These are phyloP conservation scores for Caretta caretta DNA, from an alignment of 2,113 vertebrate species.

Conservation along the genomic window DNA sequence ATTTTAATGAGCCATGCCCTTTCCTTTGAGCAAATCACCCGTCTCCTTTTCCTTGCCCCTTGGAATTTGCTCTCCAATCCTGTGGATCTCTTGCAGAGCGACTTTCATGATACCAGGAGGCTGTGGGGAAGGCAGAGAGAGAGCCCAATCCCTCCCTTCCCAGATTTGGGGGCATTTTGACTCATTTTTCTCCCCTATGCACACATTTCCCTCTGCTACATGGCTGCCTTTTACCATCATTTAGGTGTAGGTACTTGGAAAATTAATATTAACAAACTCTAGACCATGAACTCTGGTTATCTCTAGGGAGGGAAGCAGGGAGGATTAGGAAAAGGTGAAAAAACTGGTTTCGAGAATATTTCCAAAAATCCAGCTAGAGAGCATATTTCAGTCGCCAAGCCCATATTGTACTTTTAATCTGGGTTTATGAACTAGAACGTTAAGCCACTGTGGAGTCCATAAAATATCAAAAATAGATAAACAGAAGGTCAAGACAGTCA, in stretches of 20 bases:
- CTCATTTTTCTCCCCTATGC: neutral
- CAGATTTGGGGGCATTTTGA: neutral
- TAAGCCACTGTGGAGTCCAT: neutral
- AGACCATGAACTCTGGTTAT: neutral
- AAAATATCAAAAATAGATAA: neutral
- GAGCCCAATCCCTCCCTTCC: neutral
- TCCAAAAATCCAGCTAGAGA: neutral
- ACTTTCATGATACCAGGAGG: neutral
- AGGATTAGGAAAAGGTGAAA: neutral
- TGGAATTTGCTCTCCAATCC: neutral
- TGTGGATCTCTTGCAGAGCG: too few relatives aligned
- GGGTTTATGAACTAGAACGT: neutral
- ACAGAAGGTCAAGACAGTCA: neutral
- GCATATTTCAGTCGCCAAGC: neutral
- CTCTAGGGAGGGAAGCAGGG: accelerated
- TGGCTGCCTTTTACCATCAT: neutral
- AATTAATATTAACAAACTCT: neutral
- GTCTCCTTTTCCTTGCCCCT: neutral
- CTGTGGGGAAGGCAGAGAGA: neutral
- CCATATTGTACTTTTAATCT: slow-evolving; percentile 10
- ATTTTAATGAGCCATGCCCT: neutral
- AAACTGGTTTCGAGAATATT: neutral
- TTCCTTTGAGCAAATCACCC: neutral
- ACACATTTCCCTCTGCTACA: neutral
- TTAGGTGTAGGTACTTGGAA: neutral